Conservation (phyloP, 2,888 invertebrate genomes). For the Synanthedon vespiformis region DNA sequence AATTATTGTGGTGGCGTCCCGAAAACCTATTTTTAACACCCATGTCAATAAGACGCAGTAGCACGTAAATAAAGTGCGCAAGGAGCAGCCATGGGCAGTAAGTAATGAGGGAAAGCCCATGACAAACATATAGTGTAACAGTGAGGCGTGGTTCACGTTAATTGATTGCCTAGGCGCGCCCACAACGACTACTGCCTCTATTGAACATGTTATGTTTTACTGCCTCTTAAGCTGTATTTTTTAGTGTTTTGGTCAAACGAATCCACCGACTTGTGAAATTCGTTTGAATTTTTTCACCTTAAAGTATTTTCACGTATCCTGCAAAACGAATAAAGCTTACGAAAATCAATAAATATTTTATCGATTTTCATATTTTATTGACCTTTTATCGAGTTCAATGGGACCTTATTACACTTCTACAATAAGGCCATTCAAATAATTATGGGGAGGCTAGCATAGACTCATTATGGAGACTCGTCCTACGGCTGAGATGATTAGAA, state of each 20-base stretch:
- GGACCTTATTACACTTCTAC: too few relatives aligned
- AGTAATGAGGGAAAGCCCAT: slow-evolving; percentile 55
- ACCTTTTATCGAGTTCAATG: too few relatives aligned
- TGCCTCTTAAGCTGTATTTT: neutral
- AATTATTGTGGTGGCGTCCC: slow-evolving; percentile 2
- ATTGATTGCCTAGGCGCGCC: slow-evolving; percentile 54
- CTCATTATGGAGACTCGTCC: too few relatives aligned
- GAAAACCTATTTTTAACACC: slow-evolving; percentile 15
- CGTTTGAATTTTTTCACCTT: neutral
- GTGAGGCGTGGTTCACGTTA: slow-evolving; percentile 7
- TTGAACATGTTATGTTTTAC: neutral
- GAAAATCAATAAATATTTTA: too few relatives aligned
- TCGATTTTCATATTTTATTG: too few relatives aligned
- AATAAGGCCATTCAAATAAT: too few relatives aligned
- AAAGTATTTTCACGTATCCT: too few relatives aligned
- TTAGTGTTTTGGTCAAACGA: neutral
- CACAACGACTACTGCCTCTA: neutral
- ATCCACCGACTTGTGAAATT: neutral
- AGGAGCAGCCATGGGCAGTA: slow-evolving; percentile 45
- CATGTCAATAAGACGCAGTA: slow-evolving; percentile 23
- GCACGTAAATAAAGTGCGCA: slow-evolving; percentile 15
- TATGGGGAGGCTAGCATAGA: too few relatives aligned
- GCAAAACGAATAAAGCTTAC: too few relatives aligned
- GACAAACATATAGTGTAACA: slow-evolving; percentile 60
- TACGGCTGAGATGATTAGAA: too few relatives aligned